These are phyloP conservation scores for Mellilla xanthometata DNA, from an alignment of 2,888 invertebrate genomes.

Conservation along the genomic window DNA sequence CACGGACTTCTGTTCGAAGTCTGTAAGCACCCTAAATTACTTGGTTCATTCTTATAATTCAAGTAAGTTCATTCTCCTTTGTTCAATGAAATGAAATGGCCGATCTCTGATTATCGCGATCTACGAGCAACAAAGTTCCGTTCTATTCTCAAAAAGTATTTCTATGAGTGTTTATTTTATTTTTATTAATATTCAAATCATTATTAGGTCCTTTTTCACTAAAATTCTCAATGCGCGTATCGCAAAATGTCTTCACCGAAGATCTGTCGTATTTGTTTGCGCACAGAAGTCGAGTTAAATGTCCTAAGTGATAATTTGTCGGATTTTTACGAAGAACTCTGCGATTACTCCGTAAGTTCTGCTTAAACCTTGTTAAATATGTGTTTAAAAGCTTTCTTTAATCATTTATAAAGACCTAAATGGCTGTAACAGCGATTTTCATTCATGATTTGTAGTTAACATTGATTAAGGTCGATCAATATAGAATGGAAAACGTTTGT, in stretches of 20 bases:
- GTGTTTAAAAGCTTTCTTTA: background rate
- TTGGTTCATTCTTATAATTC: too few species aligned
- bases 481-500: constrained; percentile 15
- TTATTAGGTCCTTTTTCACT: background rate
- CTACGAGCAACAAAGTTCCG: background rate
- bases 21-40: too few species aligned
- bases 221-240: too few species aligned
- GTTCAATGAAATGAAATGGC: too few species aligned
- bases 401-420: background rate
- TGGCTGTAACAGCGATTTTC: background rate
- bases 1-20: too few species aligned
- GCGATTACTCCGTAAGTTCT: constrained; percentile 20
- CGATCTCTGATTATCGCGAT: too few species aligned
- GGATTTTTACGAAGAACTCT: constrained; percentile 23
- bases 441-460: constrained; percentile 3
- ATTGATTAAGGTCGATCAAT: constrained; percentile 11
- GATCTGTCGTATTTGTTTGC: constrained; percentile 25
- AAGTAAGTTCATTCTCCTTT: too few species aligned
- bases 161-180: constrained; percentile 6
- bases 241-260: constrained; percentile 14
- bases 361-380: background rate
- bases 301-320: constrained; percentile 13
- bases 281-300: constrained; percentile 14
- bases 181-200: background rate
- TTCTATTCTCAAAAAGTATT: constrained; percentile 10